Conservation (phyloP, 2,797 vertebrate species). For the Lithobates sylvaticus region DNA sequence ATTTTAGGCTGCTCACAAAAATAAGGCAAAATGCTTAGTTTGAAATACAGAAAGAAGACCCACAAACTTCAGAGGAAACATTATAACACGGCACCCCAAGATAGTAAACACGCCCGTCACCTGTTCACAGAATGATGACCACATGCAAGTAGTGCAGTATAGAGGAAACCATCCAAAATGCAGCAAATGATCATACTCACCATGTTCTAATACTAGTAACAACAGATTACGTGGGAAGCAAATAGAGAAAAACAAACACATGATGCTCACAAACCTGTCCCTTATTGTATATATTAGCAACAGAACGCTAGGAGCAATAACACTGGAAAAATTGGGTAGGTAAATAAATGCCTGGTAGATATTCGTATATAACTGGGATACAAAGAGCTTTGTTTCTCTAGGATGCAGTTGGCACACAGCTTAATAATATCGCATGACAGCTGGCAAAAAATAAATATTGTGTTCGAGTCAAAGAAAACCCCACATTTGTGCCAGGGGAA, state of each 20-base stretch:
- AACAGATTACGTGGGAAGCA: slow-evolving; percentile 13
- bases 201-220: slow-evolving; percentile 19
- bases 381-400: too few relatives aligned
- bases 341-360: neutral
- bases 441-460: too few relatives aligned
- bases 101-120: neutral
- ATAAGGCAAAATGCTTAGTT: too few relatives aligned
- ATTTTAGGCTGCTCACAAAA: too few relatives aligned
- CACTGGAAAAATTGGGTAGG: neutral
- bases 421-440: too few relatives aligned
- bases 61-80: too few relatives aligned
- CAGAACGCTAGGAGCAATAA: neutral
- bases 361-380: too few relatives aligned
- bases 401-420: too few relatives aligned
- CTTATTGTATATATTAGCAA: neutral
- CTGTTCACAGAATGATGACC: neutral
- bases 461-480: too few relatives aligned
- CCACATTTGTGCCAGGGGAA: too few relatives aligned
- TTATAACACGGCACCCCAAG: too few relatives aligned
- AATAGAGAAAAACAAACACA: slow-evolving; percentile 11
- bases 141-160: neutral
- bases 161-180: neutral
- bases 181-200: slow-evolving; percentile 29
- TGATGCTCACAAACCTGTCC: neutral
- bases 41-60: too few relatives aligned